Base-by-base conservation (phyloP, 2,888 invertebrate species). In the Sarcophaga caerulescens region DNA sequence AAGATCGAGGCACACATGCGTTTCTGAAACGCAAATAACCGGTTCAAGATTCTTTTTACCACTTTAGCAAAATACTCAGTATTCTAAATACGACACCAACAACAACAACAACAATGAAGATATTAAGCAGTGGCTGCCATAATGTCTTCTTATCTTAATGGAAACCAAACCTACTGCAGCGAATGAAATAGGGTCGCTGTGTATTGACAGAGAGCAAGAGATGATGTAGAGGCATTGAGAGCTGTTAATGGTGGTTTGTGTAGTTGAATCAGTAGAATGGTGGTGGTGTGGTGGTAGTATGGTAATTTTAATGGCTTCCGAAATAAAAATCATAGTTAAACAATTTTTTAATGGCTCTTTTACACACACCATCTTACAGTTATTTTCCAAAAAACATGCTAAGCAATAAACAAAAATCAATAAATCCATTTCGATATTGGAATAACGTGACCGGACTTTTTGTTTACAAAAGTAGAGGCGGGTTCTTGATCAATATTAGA, bases 221-320 rank as follows among this genome's bases (percentile, higher is more conserved):
- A 79, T 57, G 59, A 79, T 59, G 68, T 57, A 74, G 62, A 79
- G 68, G 71, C 76, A 63, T 63, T 4, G 52, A 52, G 52, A 12
- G 52, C 35, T 44, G 81, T 44, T 69, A 81, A 63, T 75, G 70
- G 14, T 59, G n/a, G 70, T 45, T 35, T 21, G 11, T 70, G n/a
- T 19, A 76, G 76, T 82, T 65, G 25, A 3, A 71, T 52, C 4
- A 52, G 25, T 17, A 17, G 12, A 17, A 44, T 68, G 78, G 57
- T 79, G 82, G 63, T 89, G 87, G 75, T 80, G 85, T 89, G 68
- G 73, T 81, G 88, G 89, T 91, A 90, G 91, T 35, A 10, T 92
- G 91, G 92, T 92, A 91, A 92, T 90, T 92, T 93, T 93, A 93
- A 93, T 93, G 93, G 93, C 93, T 93, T 92, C 93, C 92, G 92